Evolutionary conservation across 2,113 vertebrate species (phyloP), one percentile per base, ranked within the genome.

Genomic region (Proteles cristata): DNA sequence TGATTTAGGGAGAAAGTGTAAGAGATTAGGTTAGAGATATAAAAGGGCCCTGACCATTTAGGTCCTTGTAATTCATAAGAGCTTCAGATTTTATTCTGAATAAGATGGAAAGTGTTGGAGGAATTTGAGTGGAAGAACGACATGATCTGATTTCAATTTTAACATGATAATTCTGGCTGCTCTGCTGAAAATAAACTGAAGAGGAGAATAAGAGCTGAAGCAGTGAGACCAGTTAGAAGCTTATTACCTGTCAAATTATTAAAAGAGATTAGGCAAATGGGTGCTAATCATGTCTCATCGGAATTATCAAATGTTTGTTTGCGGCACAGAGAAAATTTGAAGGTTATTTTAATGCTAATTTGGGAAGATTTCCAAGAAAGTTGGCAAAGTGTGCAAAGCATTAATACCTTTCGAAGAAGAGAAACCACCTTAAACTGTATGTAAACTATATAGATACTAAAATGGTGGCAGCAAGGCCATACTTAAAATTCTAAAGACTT

Each of bases 261-360:
- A 84, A 77, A 89, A 84, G 69, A 96, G 82, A 97, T 98, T 87
- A 97, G 93, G 94, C 92, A 95, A 97, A 96, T 96, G 43, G 68
- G 35, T 96, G 87, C 68, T 98, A 96, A 98, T 96, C 95, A 77
- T 33, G 45, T 76, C 97, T 96, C 95, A 33, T 74, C 16, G 90
- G 97, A 97, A 96, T 88, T 85, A 95, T 77, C 63, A 90, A 95
- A 96, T 95, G 69, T 92, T 93, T 95, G 28, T 96, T 97, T 85
- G 79, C 79, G 68, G 31, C 90, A 94, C 61, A 95, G 50, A 92
- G 71, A 90, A 93, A 92, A 94, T 90, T 48, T 93, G 71, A 94
- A 90, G 87, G 71, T 94, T 80, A 97, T 96, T 97, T 93, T 69
- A 86, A 96, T 93, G 84, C 39, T 94, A 88, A 97, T 63, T 97